phyloP scores from a whole-genome alignment of 2,797 vertebrate genomes.

The Galago senegalensis region DNA sequence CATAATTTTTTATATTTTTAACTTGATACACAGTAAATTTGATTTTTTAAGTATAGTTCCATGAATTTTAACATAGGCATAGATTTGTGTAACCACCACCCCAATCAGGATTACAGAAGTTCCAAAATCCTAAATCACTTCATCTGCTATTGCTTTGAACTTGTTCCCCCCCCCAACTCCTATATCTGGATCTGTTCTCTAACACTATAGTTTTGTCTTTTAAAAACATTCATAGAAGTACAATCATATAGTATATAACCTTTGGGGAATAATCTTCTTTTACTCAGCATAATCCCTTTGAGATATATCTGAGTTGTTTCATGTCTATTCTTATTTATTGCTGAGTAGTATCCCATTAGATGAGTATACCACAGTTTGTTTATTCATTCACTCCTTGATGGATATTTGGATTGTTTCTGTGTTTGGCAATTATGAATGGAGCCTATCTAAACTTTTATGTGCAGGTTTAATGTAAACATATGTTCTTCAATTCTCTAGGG shows the following conservation, averaged over 20 bases:
- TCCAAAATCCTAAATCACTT: background rate
- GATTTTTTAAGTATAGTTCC: background rate
- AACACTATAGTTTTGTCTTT: conserved; percentile 30
- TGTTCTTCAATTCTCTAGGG: background rate
- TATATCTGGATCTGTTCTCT: conserved; percentile 28
- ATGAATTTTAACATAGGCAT: conserved; percentile 48
- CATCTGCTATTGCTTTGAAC: conserved; percentile 54
- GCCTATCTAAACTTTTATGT: background rate
- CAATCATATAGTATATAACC: background rate
- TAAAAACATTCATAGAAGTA: conserved; percentile 59
- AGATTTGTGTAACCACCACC: background rate
- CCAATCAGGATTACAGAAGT: conserved; percentile 46
- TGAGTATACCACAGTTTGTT: background rate
- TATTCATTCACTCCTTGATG: conserved; percentile 15
- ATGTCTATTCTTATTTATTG: conserved; percentile 21
- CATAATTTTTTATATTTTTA: conserved; percentile 54
- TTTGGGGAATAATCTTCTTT: conserved; percentile 39
- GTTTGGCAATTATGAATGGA: background rate
- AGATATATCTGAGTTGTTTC: background rate
- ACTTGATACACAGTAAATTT: conserved; percentile 13
- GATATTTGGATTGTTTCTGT: conserved; percentile 50
- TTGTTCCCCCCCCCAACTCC: background rate
- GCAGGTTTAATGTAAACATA: background rate
- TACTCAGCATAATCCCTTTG: background rate
- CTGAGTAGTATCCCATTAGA: conserved; percentile 2